phyloP scores from a whole-genome alignment of 2,797 vertebrate genomes.

The Sciurus carolinensis region DNA sequence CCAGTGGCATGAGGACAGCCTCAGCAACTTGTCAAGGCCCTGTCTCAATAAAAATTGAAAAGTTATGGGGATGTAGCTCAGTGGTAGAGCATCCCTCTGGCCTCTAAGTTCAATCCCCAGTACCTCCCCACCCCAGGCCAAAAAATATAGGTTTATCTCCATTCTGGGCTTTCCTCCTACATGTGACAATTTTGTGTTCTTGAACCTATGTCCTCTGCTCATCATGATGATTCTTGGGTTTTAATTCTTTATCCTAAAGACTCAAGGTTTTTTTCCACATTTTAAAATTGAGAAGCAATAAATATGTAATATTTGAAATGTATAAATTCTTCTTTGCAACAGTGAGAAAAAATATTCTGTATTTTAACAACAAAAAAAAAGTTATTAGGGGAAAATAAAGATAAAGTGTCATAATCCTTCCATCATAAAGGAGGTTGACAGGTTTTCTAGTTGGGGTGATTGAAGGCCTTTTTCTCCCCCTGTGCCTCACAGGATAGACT shows the following conservation, averaged over 20 bases:
- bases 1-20: no score
- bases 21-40: no score
- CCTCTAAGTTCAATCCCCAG: no score
- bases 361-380: not conserved
- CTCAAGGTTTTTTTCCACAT: not conserved
- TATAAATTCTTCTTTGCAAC: not conserved
- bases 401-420: not conserved
- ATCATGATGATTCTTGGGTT: not conserved
- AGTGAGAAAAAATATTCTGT: not conserved
- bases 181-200: not conserved
- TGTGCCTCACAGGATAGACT: not conserved
- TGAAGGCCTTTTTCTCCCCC: not conserved
- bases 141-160: not conserved
- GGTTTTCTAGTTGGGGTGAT: not conserved
- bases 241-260: not conserved
- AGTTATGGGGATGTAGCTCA: no score
- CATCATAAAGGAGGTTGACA: not conserved
- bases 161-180: not conserved
- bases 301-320: not conserved
- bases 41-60: no score
- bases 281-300: constrained; percentile 32
- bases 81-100: no score
- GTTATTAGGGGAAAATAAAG: not conserved
- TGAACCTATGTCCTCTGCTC: not conserved
- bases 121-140: no score